These are phyloP conservation scores for Hippocampus mohnikei DNA, from an alignment of 2,113 vertebrate species.

Conservation along the genomic window DNA sequence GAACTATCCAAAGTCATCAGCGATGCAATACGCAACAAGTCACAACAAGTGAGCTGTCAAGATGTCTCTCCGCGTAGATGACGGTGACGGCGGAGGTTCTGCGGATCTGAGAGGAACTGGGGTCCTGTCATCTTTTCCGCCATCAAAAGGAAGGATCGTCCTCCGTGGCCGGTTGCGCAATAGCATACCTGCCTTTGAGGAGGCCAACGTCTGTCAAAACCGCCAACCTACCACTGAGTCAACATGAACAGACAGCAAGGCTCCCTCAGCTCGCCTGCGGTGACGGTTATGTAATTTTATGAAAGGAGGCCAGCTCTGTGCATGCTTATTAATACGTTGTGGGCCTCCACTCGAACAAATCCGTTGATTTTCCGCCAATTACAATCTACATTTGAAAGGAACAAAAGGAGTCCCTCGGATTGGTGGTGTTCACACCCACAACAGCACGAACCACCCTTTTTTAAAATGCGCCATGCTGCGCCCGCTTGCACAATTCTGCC, in stretches of 20 bases:
- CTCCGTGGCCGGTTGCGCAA: conserved; percentile 22
- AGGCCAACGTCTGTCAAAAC: conserved; percentile 23
- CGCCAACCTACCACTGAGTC: conserved; percentile 7
- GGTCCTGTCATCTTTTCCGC: conserved; percentile 29
- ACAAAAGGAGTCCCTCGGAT: too few relatives aligned
- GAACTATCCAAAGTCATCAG: neutral
- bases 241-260: conserved; percentile 11
- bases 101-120: conserved; percentile 31
- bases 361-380: too few relatives aligned
- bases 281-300: conserved; percentile 36
- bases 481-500: too few relatives aligned
- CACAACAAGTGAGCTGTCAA: conserved; percentile 28
- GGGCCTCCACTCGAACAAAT: too few relatives aligned
- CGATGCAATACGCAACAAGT: conserved; percentile 8
- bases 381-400: too few relatives aligned
- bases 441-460: too few relatives aligned
- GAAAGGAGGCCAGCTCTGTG: conserved; percentile 31
- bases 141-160: conserved; percentile 34
- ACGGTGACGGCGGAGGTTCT: conserved; percentile 12
- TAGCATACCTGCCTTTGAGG: conserved; percentile 24
- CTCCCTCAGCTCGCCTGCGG: conserved; percentile 16
- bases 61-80: conserved; percentile 8
- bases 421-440: too few relatives aligned
- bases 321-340: neutral
- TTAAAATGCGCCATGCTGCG: too few relatives aligned